These are phyloP conservation scores for Lutraria lutraria DNA, from an alignment of 2,888 invertebrate species.

Conservation along the genomic window DNA sequence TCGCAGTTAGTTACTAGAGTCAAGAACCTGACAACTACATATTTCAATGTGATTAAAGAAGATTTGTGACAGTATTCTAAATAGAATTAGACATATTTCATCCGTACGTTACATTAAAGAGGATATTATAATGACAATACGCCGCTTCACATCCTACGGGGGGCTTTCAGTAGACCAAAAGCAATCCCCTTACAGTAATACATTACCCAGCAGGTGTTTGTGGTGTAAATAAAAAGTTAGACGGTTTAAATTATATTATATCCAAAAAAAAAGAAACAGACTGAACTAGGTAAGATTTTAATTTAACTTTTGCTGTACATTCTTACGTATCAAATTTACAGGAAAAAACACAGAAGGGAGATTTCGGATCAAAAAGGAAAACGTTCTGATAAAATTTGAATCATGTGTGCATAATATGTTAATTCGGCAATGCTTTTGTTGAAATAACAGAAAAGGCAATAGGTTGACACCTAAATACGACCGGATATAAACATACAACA, in stretches of 20 bases:
- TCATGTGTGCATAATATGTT: too few species aligned
- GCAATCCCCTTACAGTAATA: neutral
- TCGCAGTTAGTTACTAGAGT: neutral
- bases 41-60: neutral
- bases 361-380: neutral
- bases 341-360: neutral
- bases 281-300: neutral
- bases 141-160: neutral
- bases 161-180: neutral
- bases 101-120: neutral
- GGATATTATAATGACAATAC: neutral
- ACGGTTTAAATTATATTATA: neutral
- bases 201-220: conserved; percentile 5
- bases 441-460: too few species aligned
- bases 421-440: too few species aligned
- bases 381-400: neutral
- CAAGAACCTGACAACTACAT: neutral
- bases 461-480: too few species aligned
- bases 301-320: neutral
- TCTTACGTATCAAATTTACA: neutral
- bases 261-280: neutral
- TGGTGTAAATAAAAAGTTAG: neutral
- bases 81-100: conserved; percentile 25
- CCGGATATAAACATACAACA: too few species aligned
- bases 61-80: neutral